Conservation (phyloP, 2,888 invertebrate species). For the Nebria salina region DNA sequence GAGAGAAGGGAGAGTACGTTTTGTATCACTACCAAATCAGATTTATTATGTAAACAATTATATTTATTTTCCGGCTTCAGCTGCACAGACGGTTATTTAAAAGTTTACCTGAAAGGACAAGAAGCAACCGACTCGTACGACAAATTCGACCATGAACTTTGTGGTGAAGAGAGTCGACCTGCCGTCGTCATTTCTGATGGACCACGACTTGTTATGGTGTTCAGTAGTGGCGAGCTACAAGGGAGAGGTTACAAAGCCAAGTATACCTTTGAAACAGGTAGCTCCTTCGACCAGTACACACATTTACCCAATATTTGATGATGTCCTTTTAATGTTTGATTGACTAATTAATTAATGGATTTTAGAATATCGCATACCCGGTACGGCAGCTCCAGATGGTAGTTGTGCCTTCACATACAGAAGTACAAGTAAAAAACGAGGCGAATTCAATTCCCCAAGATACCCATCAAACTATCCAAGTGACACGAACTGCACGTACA, state of each 20-base stretch:
- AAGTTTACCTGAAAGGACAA: slow-evolving; percentile 90
- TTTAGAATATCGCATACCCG: slow-evolving; percentile 91
- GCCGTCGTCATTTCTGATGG: slow-evolving; percentile 87
- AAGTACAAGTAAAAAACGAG: slow-evolving; percentile 85
- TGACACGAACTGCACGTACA: slow-evolving; percentile 92
- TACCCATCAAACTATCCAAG: slow-evolving; percentile 98
- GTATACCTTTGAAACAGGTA: slow-evolving; percentile 86
- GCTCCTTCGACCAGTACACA: slow-evolving; percentile 36
- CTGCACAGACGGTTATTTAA: slow-evolving; percentile 90
- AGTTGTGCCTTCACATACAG: slow-evolving; percentile 92
- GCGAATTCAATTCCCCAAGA: slow-evolving; percentile 94
- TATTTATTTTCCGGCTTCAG: slow-evolving; percentile 59
- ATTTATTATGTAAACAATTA: background rate
- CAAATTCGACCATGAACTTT: slow-evolving; percentile 92
- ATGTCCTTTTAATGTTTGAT: background rate
- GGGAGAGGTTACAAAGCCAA: slow-evolving; percentile 92
- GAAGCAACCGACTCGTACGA: slow-evolving; percentile 93
- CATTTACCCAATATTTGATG: background rate
- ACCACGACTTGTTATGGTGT: slow-evolving; percentile 92
- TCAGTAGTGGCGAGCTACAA: slow-evolving; percentile 91
- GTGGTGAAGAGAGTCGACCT: slow-evolving; percentile 83
- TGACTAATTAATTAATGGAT: background rate
- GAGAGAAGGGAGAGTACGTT: slow-evolving; percentile 83
- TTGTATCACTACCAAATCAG: too few relatives aligned
- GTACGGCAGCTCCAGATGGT: slow-evolving; percentile 91